Conservation (phyloP, 1,140 invertebrate genomes). For the Polypedilum vanderplanki region DNA sequence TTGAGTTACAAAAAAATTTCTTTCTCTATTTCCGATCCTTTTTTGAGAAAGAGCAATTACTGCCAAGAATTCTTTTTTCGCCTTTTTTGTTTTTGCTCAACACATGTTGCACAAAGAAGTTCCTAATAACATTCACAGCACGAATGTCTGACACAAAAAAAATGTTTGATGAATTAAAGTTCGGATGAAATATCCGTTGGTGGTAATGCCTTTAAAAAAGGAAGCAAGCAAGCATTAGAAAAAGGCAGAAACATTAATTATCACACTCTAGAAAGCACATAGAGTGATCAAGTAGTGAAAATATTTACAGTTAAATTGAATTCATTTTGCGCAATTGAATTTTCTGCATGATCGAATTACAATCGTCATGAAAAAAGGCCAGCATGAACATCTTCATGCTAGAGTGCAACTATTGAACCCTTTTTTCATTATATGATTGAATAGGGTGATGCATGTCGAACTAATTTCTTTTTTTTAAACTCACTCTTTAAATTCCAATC, state of each 20-base stretch:
- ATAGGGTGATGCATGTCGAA: not conserved
- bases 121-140: not conserved
- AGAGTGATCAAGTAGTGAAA: slow-evolving; percentile 15
- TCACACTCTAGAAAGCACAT: slow-evolving; percentile 1
- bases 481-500: too few relatives aligned
- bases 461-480: too few relatives aligned
- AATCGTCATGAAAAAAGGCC: slow-evolving; percentile 13
- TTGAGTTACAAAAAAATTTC: slow-evolving; percentile 5
- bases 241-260: not conserved
- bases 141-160: not conserved
- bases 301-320: slow-evolving; percentile 28
- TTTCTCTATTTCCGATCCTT: not conserved
- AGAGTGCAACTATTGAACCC: not conserved
- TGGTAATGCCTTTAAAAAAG: not conserved
- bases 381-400: slow-evolving; percentile 11
- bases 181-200: slow-evolving; percentile 2
- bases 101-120: not conserved
- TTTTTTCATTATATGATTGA: not conserved
- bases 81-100: not conserved
- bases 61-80: not conserved
- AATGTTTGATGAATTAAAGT: slow-evolving; percentile 18
- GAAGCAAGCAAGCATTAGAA: not conserved
- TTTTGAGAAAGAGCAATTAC: not conserved
- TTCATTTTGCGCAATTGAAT: slow-evolving; percentile 28
- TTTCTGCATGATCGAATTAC: slow-evolving; percentile 19